Conservation (phyloP, 1,140 invertebrate genomes). For the Bicyclus anynana region DNA sequence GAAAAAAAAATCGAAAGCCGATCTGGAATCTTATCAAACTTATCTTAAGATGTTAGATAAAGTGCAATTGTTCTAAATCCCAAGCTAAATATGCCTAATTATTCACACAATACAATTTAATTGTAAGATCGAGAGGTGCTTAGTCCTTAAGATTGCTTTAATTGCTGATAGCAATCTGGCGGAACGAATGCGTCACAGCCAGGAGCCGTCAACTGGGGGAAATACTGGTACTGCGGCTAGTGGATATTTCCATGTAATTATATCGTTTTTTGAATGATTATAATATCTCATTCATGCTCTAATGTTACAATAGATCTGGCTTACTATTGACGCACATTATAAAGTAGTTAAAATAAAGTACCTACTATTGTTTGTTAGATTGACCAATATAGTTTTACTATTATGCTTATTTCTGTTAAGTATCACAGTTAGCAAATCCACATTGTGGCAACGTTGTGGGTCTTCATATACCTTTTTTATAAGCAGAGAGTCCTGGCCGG, state of each 20-base stretch:
- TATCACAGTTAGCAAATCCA: too few relatives aligned
- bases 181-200: constrained; percentile 21
- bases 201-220: constrained; percentile 23
- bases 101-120: neutral
- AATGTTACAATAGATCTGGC: neutral
- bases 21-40: too few relatives aligned
- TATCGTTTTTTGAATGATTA: neutral
- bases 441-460: too few relatives aligned
- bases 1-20: too few relatives aligned
- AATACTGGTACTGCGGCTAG: constrained; percentile 16
- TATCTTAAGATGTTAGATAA: too few relatives aligned
- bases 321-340: too few relatives aligned
- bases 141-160: constrained; percentile 18
- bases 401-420: too few relatives aligned
- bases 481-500: too few relatives aligned
- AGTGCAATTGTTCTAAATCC: too few relatives aligned
- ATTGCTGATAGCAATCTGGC: constrained; percentile 24
- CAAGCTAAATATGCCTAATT: neutral
- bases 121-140: neutral
- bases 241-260: constrained; percentile 18
- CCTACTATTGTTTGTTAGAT: neutral
- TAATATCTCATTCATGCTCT: neutral
- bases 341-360: too few relatives aligned
- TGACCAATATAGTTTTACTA: too few relatives aligned
- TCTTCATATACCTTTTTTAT: too few relatives aligned